These are phyloP conservation scores for Mantis religiosa DNA, from an alignment of 2,888 invertebrate species.

Conservation along the genomic window DNA sequence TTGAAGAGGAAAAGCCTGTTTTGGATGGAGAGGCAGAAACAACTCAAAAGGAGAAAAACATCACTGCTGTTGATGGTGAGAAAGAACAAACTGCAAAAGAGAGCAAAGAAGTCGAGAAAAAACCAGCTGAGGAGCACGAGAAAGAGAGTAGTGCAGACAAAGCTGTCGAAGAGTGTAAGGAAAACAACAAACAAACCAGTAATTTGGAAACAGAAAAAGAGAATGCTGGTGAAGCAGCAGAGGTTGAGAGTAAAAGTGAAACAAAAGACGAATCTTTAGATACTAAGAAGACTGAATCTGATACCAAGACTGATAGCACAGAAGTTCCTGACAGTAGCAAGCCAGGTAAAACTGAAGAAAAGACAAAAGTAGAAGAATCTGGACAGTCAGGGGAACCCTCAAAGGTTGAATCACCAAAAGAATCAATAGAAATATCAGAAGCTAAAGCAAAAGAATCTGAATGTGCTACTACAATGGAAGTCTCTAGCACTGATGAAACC, in stretches of 20 bases:
- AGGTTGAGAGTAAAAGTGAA: background rate
- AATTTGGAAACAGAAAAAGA: background rate
- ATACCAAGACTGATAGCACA: background rate
- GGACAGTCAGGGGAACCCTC: background rate
- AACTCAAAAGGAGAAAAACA: background rate
- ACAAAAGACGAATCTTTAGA: background rate
- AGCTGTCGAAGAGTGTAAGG: too few relatives aligned
- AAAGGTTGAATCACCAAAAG: background rate
- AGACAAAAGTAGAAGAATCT: background rate
- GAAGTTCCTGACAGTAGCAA: background rate
- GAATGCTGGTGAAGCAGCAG: background rate
- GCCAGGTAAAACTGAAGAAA: background rate
- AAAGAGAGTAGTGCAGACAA: too few relatives aligned
- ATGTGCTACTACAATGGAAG: background rate
- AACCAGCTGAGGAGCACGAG: too few relatives aligned
- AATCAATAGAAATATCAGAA: background rate
- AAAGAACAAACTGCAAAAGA: background rate
- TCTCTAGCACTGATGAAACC: background rate
- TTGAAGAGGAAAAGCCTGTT: background rate
- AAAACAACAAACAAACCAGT: too few relatives aligned
- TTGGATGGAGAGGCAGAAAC: conserved; percentile 27
- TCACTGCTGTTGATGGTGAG: background rate
- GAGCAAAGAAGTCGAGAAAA: too few relatives aligned
- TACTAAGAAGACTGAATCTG: background rate
- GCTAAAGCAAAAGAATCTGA: background rate